phyloP scores from a whole-genome alignment of 2,888 invertebrate species.

The Sericinus montela region DNA sequence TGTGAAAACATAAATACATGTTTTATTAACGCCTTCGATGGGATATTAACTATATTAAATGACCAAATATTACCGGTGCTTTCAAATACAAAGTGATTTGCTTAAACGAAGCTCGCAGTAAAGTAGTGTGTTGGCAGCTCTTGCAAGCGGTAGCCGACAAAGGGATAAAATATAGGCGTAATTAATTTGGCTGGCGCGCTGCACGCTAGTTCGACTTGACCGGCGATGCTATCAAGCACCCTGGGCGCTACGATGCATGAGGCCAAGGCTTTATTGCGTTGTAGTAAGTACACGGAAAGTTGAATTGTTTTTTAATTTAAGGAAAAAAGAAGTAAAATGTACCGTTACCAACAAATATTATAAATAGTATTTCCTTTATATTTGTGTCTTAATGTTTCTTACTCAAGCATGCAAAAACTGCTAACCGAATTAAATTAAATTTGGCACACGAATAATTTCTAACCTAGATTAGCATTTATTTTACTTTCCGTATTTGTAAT shows the following conservation, averaged over 20 bases:
- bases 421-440: no score
- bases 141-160: conserved; percentile 43
- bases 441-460: no score
- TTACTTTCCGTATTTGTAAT: no score
- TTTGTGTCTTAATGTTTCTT: no score
- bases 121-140: conserved; percentile 27
- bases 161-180: conserved; percentile 51
- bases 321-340: neutral
- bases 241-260: conserved; percentile 27
- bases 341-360: no score
- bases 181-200: conserved; percentile 51
- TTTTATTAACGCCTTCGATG: no score
- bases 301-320: no score
- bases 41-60: neutral
- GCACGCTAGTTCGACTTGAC: conserved; percentile 26
- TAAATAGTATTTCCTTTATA: no score
- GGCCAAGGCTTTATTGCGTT: neutral
- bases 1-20: no score
- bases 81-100: conserved; percentile 21
- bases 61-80: neutral
- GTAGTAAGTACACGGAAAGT: neutral
- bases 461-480: no score
- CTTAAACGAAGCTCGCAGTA: conserved; percentile 19
- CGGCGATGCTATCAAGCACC: conserved; percentile 17
- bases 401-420: no score